Percentiles rank a stretch among this genome's conserved stretches.
These are phyloP conservation scores for Scopus umbretta DNA, from an alignment of 2,113 vertebrate species.

Conservation along the genomic window DNA sequence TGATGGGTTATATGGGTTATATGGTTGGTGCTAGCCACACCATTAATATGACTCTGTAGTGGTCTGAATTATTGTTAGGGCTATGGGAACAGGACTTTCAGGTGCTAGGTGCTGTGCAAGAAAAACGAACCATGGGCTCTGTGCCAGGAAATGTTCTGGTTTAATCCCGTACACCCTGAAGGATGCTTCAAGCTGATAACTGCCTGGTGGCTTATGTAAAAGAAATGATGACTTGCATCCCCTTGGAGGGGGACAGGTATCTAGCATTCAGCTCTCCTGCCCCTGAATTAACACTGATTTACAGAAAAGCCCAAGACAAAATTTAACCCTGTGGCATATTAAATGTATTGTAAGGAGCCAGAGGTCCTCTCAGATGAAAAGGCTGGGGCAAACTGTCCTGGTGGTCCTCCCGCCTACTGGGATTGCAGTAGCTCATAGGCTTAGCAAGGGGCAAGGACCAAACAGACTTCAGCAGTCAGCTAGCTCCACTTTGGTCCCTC, in stretches of 20 bases:
- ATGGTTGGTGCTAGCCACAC: not conserved
- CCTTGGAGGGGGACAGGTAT: not conserved
- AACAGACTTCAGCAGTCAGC: not conserved
- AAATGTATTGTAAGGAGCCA: not conserved
- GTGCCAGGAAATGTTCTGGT: not conserved
- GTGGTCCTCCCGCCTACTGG: not conserved
- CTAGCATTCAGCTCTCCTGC: not conserved
- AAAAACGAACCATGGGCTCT: not conserved
- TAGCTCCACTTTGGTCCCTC: not conserved
- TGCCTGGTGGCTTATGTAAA: not conserved
- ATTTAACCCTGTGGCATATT: not conserved
- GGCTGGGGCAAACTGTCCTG: not conserved
- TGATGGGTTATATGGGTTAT: not conserved
- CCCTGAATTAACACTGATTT: not conserved
- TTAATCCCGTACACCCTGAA: not conserved
- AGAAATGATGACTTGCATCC: not conserved
- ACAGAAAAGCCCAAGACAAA: not conserved
- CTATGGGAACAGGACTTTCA: not conserved
- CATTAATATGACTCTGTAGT: not conserved
- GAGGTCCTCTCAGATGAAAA: not conserved
- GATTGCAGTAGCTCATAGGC: not conserved
- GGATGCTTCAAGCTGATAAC: not conserved
- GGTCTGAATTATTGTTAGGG: not conserved
- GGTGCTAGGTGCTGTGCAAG: not conserved
- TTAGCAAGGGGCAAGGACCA: not conserved